Conservation (phyloP, 2,888 invertebrate species). For the Lucinisca nassula region DNA sequence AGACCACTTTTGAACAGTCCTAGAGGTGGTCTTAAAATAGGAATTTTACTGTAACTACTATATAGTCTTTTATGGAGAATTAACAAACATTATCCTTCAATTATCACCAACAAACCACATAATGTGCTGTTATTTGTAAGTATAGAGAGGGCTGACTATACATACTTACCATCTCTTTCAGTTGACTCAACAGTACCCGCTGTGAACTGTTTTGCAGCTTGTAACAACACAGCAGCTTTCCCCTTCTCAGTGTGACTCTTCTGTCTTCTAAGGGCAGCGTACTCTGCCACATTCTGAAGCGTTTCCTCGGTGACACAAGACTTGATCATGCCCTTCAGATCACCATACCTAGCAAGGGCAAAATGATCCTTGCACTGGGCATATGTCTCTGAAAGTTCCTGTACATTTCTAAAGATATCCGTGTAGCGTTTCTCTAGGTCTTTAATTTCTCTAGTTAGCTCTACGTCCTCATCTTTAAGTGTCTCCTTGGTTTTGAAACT, state of each 20-base stretch:
- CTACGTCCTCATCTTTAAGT: slow-evolving; percentile 60
- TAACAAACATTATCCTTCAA: no score
- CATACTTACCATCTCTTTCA: slow-evolving; percentile 42
- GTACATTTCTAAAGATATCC: slow-evolving; percentile 53
- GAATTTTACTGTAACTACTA: no score
- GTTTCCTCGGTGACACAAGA: slow-evolving; percentile 62
- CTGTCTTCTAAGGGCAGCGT: slow-evolving; percentile 27
- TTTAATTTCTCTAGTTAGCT: slow-evolving; percentile 44
- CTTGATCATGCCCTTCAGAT: slow-evolving; percentile 68
- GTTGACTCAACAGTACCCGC: slow-evolving; percentile 9
- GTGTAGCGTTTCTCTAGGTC: slow-evolving; percentile 47
- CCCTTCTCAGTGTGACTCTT: slow-evolving; percentile 42
- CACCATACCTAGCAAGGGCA: slow-evolving; percentile 58
- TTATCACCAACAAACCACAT: no score
- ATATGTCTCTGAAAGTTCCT: slow-evolving; percentile 44
- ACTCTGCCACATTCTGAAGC: slow-evolving; percentile 49
- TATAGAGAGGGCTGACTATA: no score
- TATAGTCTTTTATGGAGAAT: no score
- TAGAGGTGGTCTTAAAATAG: no score
- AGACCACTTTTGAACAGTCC: no score
- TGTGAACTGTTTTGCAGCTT: slow-evolving; percentile 56
- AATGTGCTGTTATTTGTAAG: background rate
- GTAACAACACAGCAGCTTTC: slow-evolving; percentile 42
- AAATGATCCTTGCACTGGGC: slow-evolving; percentile 57
- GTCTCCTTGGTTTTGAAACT: slow-evolving; percentile 64